Evolutionary conservation across 2,797 vertebrate species (phyloP), one percentile per base, ranked within the genome.

Genomic region (Emys orbicularis): DNA sequence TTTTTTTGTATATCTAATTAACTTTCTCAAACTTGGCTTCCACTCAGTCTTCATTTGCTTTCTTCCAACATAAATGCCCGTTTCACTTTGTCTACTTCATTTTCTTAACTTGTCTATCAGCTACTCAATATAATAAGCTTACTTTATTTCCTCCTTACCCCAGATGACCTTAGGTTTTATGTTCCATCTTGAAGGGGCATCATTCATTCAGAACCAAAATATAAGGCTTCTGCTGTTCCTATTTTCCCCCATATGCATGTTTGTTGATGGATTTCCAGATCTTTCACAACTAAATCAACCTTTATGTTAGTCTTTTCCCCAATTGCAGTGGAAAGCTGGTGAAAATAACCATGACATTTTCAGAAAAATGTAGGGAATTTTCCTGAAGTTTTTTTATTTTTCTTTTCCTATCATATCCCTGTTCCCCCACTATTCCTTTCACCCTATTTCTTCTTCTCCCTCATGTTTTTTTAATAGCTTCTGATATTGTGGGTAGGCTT

Each of bases 61-160:
- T 6, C 50, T 93, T 93, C 29, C 59, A 86, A 37, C 1, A 8
- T 49, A 56, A 5, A 41, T 61, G 50, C 21, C 34, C 4, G 8
- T 86, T 79, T 79, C 89, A 84, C 79, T 95, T 94, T 88, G 56
- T 83, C 80, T 72, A 23, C 29, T 93, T 50, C 27, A 74, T 91
- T 89, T 49, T 29, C 37, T 90, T 41, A 65, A 65, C 86, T 93
- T 93, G 57, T 80, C 53, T 68, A 74, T 21, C 9, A 87, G 31
- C 49, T 85, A 16, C 4, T 15, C 10, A 11, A 1, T 81, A 6
- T 27, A 31, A 6, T 18, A 57, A 53, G 13, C 6, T 34, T 65
- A 16, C 57, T 61, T 3, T n/a, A 3, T 59, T 85, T 34, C 59
- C 27, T 57, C 79, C 50, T 84, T 90, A 41, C 59, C 91, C 41